Evolutionary conservation across 30 jellyfish, hydroid and myxozoan species (phyloP).

Genomic region (Mastigias papua): DNA sequence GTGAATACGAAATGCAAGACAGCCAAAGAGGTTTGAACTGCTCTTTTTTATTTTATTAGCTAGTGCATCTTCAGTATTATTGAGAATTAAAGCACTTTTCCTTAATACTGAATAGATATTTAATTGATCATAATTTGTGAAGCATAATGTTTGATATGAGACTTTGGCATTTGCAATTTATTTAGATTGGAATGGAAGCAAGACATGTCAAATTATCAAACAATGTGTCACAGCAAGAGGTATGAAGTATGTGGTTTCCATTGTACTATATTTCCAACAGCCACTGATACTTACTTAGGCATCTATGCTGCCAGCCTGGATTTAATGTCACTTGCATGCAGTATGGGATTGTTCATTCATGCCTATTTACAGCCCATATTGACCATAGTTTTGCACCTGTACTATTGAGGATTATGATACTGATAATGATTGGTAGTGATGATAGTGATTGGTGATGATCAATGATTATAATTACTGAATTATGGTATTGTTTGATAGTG

Average conservation of each 20-base stretch:
- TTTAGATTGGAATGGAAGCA: slow-evolving; percentile 97
- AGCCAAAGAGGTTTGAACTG: slow-evolving; percentile 89
- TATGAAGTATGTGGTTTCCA: too few relatives aligned
- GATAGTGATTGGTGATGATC: too few relatives aligned
- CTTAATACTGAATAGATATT: background rate
- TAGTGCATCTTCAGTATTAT: background rate
- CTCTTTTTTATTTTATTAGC: background rate
- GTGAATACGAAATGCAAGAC: slow-evolving; percentile 90
- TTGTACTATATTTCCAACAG: too few relatives aligned
- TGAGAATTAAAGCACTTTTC: background rate
- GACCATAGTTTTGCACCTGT: too few relatives aligned
- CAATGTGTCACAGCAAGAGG: slow-evolving; percentile 87
- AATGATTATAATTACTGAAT: too few relatives aligned
- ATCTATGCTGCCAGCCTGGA: too few relatives aligned
- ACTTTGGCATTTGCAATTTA: background rate
- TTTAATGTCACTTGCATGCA: too few relatives aligned
- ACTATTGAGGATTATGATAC: background rate
- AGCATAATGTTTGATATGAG: background rate
- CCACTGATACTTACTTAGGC: too few relatives aligned
- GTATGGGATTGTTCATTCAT: too few relatives aligned
- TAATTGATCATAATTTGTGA: background rate
- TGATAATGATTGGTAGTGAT: too few relatives aligned
- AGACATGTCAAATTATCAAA: slow-evolving; percentile 87
- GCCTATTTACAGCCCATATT: too few relatives aligned
- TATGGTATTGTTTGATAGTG: too few relatives aligned